Percentiles rank a stretch among this genome's conserved stretches.
phyloP scores from a whole-genome alignment of 1,140 invertebrate species.

The Brachionus rotundiformis region DNA sequence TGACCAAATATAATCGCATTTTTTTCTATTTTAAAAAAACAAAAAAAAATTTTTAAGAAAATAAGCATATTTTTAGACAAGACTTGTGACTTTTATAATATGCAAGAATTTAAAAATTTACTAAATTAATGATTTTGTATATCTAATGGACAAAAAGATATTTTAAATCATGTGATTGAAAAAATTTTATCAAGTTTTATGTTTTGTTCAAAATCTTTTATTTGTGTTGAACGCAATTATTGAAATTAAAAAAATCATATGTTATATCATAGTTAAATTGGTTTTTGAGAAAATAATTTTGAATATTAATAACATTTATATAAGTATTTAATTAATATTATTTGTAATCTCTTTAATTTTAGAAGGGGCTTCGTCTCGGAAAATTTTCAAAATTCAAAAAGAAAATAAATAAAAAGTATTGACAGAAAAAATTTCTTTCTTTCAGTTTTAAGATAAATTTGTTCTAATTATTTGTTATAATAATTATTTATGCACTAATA shows the following conservation, averaged over 20 bases:
- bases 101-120: no score
- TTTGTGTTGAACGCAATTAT: neutral
- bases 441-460: no score
- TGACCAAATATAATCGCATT: slow-evolving; percentile 13
- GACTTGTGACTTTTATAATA: neutral
- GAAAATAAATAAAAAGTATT: no score
- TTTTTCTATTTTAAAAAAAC: neutral
- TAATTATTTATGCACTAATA: no score
- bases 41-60: neutral
- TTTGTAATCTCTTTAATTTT: no score
- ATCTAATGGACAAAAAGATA: neutral
- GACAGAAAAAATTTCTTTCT: no score
- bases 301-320: neutral
- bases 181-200: neutral
- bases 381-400: neutral
- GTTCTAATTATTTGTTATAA: no score
- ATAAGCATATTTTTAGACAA: no score
- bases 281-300: neutral
- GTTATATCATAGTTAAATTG: neutral
- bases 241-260: neutral
- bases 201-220: neutral
- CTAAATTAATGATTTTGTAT: neutral
- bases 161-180: neutral
- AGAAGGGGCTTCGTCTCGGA: neutral
- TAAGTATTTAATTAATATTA: no score